A percentile compares a stretch with the other conserved stretches of the same genome.
Conservation (phyloP, 2,113 vertebrate genomes). For the Nannospalax galili region DNA sequence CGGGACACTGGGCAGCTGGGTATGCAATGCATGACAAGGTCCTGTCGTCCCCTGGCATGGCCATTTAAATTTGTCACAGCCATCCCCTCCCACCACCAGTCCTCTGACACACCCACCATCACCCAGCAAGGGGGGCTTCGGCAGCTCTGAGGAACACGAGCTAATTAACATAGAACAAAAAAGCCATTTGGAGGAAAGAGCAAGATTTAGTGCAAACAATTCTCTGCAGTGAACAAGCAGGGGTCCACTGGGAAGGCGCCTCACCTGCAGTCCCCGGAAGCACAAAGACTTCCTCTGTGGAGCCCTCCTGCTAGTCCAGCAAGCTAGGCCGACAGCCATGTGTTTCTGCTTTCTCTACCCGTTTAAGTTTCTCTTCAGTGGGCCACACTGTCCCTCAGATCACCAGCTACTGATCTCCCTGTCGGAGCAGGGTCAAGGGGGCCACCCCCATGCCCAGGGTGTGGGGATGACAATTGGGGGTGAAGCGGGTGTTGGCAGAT, state of each 20-base stretch:
- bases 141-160: not conserved
- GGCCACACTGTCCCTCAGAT: not conserved
- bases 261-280: accelerated
- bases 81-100: not conserved
- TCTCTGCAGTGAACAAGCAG: conserved; percentile 33
- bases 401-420: not conserved
- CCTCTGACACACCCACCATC: not conserved
- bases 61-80: not conserved
- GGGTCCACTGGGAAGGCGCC: not conserved
- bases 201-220: conserved; percentile 60
- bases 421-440: not conserved
- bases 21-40: conserved; percentile 66
- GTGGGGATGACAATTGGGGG: not conserved
- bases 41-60: conserved; percentile 21
- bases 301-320: not conserved
- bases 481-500: not conserved
- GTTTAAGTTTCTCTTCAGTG: not conserved
- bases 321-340: accelerated
- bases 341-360: not conserved
- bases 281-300: not conserved
- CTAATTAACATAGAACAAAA: conserved; percentile 8
- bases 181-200: conserved; percentile 49
- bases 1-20: conserved; percentile 67
- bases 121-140: not conserved
- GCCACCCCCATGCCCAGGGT: not conserved